Base-by-base conservation (phyloP, 2,113 vertebrate species). In the Pardalotus punctatus region DNA sequence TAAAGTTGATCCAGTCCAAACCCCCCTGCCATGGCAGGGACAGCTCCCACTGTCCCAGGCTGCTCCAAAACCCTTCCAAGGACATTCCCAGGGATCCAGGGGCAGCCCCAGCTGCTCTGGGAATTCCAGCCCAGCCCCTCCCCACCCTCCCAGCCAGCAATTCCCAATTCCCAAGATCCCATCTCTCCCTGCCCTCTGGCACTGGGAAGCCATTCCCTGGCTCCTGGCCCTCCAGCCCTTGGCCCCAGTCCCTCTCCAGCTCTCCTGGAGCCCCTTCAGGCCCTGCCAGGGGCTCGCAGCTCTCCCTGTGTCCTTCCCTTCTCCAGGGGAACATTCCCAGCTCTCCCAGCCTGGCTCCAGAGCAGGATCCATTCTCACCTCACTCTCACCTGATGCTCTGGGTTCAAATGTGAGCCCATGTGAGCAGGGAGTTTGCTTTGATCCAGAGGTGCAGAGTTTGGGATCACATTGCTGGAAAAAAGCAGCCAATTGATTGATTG, bases 371-470 rank as follows among this genome's bases (percentile, higher is more conserved):
- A 0, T 22, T 43, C 70, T 67, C n/a, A 6, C 21, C n/a, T 28
- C 2, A 0, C 38, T 36, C 43, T 36, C 13, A 7, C 27, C 57
- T 13, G 18, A 2, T 64, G 48, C 66, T 47, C 10, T 12, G 8
- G 20, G 5, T 21, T 70, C 61, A 29, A 1, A 12, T 10, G 7
- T 11, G 28, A 2, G n/a, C 22, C 54, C 0, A 0, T 1, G 10
- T 3, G 38, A 42, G 6, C 2, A 1, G 2, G 4, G 33, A 56
- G 28, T n/a, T 36, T 31, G 33, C 7, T 38, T 28, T 66, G 69
- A 71, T 23, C 7, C n/a, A 2, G 18, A 28, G 36, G 10, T 53
- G 33, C 57, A 3, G 2, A 27, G 27, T 33, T 56, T 62, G 61
- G 70, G 43, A 12, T 82, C 25, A 9, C 18, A 6, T 1, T 9